Evolutionary conservation across 1,140 invertebrate species (phyloP).

Genomic region (Hermetia illucens): DNA sequence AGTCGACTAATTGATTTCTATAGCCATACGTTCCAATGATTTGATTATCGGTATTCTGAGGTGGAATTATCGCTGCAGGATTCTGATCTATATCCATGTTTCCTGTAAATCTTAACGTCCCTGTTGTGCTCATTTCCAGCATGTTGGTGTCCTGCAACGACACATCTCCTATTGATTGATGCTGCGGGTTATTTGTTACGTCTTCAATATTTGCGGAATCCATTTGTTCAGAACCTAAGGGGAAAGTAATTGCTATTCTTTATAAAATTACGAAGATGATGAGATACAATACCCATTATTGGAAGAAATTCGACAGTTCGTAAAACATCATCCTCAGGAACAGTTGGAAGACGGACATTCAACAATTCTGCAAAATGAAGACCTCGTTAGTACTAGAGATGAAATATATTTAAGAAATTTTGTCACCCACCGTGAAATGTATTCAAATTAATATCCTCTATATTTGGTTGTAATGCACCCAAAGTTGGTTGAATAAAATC

Average conservation of each 20-base stretch:
- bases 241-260: too few species aligned
- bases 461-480: slow-evolving; percentile 87
- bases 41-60: too few species aligned
- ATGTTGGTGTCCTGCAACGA: slow-evolving; percentile 20
- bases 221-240: slow-evolving; percentile 19
- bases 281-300: slow-evolving; percentile 12
- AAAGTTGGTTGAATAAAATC: slow-evolving; percentile 98
- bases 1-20: too few species aligned
- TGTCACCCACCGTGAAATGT: slow-evolving; percentile 53
- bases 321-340: too few species aligned
- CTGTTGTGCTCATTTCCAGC: slow-evolving; percentile 26
- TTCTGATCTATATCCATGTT: too few species aligned
- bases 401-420: too few species aligned
- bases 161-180: not conserved
- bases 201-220: slow-evolving; percentile 18
- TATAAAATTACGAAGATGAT: not conserved
- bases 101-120: too few species aligned
- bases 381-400: slow-evolving; percentile 14
- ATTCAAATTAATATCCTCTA: slow-evolving; percentile 89
- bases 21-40: too few species aligned
- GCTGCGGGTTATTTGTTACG: slow-evolving; percentile 8
- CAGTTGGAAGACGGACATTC: slow-evolving; percentile 38
- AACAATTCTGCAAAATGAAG: slow-evolving; percentile 17
- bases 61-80: too few species aligned
- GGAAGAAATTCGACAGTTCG: slow-evolving; percentile 16